Evolutionary conservation across 2,888 invertebrate genomes (phyloP).

Genomic region (Crematogaster levior): DNA sequence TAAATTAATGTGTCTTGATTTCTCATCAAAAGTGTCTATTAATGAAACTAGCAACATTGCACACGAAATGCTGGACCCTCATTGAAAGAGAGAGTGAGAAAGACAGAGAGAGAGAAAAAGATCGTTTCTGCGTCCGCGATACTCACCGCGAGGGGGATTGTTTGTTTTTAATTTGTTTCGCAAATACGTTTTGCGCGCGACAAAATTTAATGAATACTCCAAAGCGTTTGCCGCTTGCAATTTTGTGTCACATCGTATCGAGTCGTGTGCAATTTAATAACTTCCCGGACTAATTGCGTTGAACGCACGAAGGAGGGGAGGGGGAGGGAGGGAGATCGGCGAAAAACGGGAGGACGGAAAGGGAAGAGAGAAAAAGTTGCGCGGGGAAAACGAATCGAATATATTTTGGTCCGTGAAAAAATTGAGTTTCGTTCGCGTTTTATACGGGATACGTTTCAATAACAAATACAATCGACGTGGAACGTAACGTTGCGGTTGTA

Average conservation of each 20-base stretch:
- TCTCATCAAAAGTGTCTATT: slow-evolving; percentile 5
- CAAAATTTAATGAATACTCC: slow-evolving; percentile 43
- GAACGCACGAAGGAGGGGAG: background rate
- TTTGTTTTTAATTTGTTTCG: slow-evolving; percentile 71
- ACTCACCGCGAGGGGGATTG: slow-evolving; percentile 55
- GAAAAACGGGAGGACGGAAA: background rate
- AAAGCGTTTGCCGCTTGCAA: slow-evolving; percentile 47
- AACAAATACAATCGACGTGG: slow-evolving; percentile 50
- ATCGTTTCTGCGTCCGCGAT: slow-evolving; percentile 49
- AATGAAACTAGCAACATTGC: background rate
- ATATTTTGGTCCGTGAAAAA: slow-evolving; percentile 47
- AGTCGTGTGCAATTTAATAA: slow-evolving; percentile 53
- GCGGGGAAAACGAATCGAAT: slow-evolving; percentile 40
- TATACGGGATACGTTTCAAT: slow-evolving; percentile 49
- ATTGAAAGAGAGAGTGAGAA: slow-evolving; percentile 12
- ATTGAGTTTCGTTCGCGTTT: slow-evolving; percentile 49
- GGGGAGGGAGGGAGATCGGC: background rate
- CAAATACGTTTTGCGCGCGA: slow-evolving; percentile 45
- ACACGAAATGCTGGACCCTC: background rate
- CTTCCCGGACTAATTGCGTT: slow-evolving; percentile 52
- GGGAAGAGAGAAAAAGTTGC: background rate
- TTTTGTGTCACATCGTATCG: slow-evolving; percentile 56
- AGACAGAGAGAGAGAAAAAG: slow-evolving; percentile 22
- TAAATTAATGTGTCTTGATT: slow-evolving; percentile 8
- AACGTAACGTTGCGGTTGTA: slow-evolving; percentile 43